Evolutionary conservation across 2,888 invertebrate genomes (phyloP), one percentile per base, ranked within the genome.

Genomic region (Drosophila gaucha): DNA sequence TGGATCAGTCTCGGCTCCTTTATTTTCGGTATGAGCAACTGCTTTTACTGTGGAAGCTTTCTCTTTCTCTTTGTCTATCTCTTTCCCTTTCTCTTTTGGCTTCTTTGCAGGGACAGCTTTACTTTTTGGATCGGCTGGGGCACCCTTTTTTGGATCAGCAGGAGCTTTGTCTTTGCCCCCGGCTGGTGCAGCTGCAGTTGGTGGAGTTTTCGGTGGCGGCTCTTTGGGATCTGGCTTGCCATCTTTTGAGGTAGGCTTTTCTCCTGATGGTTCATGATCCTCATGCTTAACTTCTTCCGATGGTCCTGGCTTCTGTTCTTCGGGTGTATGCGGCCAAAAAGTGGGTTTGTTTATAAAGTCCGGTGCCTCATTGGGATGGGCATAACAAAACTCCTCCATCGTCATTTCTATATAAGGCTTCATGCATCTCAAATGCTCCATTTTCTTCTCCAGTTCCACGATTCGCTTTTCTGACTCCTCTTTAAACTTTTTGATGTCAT

Each of bases 321-420:
- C 95, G 0, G 93, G 92, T 3, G 79, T 91, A 90, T 97, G 97
- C 0, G 98, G 98, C 96, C 96, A 97, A 93, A 95, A 94, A 6
- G 96, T 95, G 8, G 97, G 97, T 56, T 92, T 94, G 88, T 95
- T 74, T 70, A 95, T 89, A 0, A 95, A 93, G 91, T 96, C 95
- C 2, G 95, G 82, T 1, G 95, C 95, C 1, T 91, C 41, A 0
- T 97, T 94, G 0, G 97, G 97, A 92, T 94, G 95, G 24, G 95
- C 93, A 66, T 95, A 94, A 36, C 92, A 92, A 90, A 92, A 95
- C 89, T 98, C 97, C 91, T 98, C 97, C 78, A 86, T 80, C 0
- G 97, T 97, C 97, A 98, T 98, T 88, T 97, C 94, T 20, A 94
- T 94, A 60, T 94, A 96, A 1, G 97, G 95, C 73, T 96, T 91